Percentiles rank a stretch among this genome's conserved stretches.
Evolutionary conservation across 1,140 invertebrate species (phyloP).

Genomic region (Drosophila dunni): DNA sequence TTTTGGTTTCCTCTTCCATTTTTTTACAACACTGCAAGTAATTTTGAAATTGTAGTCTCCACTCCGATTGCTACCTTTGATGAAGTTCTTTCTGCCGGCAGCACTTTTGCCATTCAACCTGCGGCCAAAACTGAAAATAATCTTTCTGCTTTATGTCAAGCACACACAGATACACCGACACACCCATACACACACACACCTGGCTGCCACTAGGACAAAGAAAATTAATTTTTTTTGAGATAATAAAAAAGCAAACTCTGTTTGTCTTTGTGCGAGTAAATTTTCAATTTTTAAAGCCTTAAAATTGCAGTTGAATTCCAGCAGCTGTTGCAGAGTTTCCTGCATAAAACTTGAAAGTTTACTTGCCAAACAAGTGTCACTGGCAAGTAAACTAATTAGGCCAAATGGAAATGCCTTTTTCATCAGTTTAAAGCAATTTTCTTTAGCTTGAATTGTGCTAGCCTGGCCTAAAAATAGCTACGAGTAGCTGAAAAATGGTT

Average conservation of each 20-base stretch:
- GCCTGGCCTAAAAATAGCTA: conserved; percentile 26
- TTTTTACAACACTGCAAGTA: conserved; percentile 10
- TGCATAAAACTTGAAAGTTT: background rate
- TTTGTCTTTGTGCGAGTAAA: conserved; percentile 4
- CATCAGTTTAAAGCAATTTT: conserved; percentile 8
- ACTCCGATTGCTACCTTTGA: conserved; percentile 26
- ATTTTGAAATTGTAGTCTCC: conserved; percentile 26
- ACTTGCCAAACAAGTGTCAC: conserved; percentile 31
- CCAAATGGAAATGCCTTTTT: conserved; percentile 5
- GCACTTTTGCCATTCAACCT: conserved; percentile 17
- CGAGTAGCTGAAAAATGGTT: conserved; percentile 14
- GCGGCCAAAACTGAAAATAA: conserved; percentile 30
- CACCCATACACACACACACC: background rate
- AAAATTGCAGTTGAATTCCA: background rate
- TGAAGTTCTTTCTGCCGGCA: conserved; percentile 23
- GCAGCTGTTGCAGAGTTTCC: background rate
- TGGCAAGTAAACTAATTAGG: conserved; percentile 45
- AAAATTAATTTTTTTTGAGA: conserved; percentile 32
- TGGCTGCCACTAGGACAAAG: conserved; percentile 4
- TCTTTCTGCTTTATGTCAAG: conserved; percentile 22
- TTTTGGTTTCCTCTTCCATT: conserved; percentile 6
- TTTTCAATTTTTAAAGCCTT: conserved; percentile 15
- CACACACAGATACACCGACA: conserved; percentile 1
- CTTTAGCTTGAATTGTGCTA: conserved; percentile 3
- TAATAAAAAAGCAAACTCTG: background rate